A percentile compares a stretch with the other conserved stretches of the same genome.
These are phyloP conservation scores for Acinonyx jubatus DNA, from an alignment of 2,113 vertebrate species.

Conservation along the genomic window DNA sequence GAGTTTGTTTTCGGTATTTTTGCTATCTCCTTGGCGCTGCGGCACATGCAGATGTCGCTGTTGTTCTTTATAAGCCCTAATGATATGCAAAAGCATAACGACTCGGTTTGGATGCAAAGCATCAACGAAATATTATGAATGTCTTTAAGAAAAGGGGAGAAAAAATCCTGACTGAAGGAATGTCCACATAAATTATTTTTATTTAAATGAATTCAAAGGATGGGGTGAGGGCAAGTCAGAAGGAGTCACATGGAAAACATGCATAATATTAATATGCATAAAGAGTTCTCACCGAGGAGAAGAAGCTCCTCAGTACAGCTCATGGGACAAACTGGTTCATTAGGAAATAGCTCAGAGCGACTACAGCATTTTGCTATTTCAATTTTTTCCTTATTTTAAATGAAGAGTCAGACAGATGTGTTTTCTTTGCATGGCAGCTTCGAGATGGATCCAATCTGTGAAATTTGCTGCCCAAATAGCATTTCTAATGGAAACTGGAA, in stretches of 20 bases:
- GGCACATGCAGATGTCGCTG: constrained; percentile 99
- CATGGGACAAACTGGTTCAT: constrained; percentile 83
- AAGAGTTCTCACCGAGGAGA: constrained; percentile 84
- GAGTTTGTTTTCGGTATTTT: constrained; percentile 81
- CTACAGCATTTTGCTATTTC: constrained; percentile 74
- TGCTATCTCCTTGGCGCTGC: constrained; percentile 87
- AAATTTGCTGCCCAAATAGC: constrained; percentile 70
- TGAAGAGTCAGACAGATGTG: constrained; percentile 64
- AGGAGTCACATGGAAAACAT: constrained; percentile 90
- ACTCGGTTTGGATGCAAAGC: constrained; percentile 85
- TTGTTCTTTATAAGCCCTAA: constrained; percentile 96
- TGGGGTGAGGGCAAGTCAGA: constrained; percentile 83
- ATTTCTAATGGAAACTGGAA: constrained; percentile 76
- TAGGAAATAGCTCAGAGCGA: constrained; percentile 80
- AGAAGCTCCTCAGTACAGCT: constrained; percentile 77
- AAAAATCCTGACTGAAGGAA: constrained; percentile 87
- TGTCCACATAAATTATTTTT: constrained; percentile 90
- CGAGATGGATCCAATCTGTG: constrained; percentile 55
- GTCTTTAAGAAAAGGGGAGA: constrained; percentile 77
- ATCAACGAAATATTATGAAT: constrained; percentile 82
- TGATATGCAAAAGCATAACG: constrained; percentile 90
- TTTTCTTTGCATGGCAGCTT: constrained; percentile 74
- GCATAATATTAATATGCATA: constrained; percentile 93
- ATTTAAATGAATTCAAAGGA: constrained; percentile 86
- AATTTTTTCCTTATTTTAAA: constrained; percentile 69